Conservation (phyloP, 2,113 vertebrate genomes). For the Petroica traversi region DNA sequence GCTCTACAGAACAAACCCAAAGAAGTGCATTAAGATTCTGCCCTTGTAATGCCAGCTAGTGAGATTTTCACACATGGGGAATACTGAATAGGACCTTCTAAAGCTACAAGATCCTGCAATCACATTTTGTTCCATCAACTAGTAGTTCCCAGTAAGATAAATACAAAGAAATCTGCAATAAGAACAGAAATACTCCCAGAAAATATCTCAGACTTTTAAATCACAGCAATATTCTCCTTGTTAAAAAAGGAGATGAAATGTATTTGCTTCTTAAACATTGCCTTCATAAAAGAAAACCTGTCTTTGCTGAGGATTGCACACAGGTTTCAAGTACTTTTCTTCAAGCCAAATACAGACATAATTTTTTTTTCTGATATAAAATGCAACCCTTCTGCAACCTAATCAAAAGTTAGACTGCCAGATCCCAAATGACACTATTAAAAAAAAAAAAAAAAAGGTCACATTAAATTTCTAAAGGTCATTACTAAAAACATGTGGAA, state of each 20-base stretch:
- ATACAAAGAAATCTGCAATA: background rate
- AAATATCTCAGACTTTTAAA: background rate
- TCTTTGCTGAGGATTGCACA: background rate
- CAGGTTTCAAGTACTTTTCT: background rate
- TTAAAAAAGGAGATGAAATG: background rate
- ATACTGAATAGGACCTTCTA: background rate
- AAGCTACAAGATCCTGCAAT: background rate
- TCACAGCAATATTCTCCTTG: background rate
- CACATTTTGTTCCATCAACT: background rate
- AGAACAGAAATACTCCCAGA: background rate
- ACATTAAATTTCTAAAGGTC: background rate
- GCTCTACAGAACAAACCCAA: background rate
- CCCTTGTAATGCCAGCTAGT: slow-evolving; percentile 32
- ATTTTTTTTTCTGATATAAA: background rate
- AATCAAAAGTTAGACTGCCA: background rate
- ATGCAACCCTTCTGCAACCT: background rate
- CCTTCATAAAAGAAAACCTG: background rate
- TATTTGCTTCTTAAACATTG: background rate
- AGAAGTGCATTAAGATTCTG: slow-evolving; percentile 40
- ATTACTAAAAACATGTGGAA: background rate
- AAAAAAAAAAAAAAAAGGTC: background rate
- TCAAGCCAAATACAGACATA: background rate
- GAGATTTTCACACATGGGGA: slow-evolving; percentile 2
- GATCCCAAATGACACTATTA: background rate
- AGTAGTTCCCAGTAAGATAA: background rate